Evolutionary conservation across 2,888 invertebrate genomes (phyloP).

Genomic region (Nesidiocoris tenuis): DNA sequence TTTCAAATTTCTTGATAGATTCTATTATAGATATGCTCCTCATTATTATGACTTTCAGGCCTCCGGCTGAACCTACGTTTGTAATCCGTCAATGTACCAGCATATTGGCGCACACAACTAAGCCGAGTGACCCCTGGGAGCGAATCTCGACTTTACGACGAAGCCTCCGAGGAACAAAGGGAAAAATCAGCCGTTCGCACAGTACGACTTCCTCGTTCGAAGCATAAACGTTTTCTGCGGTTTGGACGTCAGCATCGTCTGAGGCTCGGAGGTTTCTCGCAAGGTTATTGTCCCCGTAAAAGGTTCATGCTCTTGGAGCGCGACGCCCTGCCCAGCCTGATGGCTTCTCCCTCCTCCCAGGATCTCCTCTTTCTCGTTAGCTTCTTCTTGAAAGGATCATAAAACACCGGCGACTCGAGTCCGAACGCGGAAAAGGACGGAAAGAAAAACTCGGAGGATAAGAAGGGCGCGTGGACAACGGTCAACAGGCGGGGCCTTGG

Average conservation of each 20-base stretch:
- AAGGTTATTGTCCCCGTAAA: neutral
- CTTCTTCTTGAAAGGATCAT: neutral
- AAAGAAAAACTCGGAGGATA: neutral
- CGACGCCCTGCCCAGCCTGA: neutral
- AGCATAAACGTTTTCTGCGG: neutral
- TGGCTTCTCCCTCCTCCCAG: neutral
- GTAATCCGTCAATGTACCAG: too few species aligned
- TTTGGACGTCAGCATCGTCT: neutral
- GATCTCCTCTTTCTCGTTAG: neutral
- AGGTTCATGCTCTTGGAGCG: neutral
- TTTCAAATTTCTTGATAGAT: too few species aligned
- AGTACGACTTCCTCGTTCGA: neutral
- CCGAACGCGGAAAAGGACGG: neutral
- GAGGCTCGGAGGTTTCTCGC: neutral
- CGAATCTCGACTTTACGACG: neutral
- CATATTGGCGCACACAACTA: too few species aligned
- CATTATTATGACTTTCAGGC: too few species aligned
- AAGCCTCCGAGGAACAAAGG: neutral
- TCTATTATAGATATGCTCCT: too few species aligned
- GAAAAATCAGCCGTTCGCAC: neutral
- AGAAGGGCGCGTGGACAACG: neutral
- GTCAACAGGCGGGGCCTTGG: too few species aligned
- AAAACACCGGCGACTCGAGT: neutral
- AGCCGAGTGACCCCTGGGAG: neutral
- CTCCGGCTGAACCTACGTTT: too few species aligned